These are phyloP conservation scores for Allophyes oxyacanthae DNA, from an alignment of 2,888 invertebrate genomes.

Conservation along the genomic window DNA sequence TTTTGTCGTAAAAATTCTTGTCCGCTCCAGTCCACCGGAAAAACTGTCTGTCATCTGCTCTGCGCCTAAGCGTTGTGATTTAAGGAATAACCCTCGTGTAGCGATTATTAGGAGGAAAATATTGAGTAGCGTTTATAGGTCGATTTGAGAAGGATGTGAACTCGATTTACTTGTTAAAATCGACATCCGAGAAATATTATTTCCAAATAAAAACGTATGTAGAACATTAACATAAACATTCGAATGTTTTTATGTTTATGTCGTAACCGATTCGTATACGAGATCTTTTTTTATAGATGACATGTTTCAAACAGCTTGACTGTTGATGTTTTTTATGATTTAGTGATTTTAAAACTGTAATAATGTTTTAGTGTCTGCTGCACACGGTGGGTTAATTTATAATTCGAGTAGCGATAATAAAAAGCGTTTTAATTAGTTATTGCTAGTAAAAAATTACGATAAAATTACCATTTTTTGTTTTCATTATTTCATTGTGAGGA, in stretches of 20 bases:
- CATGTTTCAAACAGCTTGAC: constrained; percentile 54
- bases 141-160: no score
- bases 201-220: constrained; percentile 31
- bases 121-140: no score
- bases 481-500: no score
- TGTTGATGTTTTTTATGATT: constrained; percentile 61
- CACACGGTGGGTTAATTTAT: constrained; percentile 46
- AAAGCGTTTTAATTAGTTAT: constrained; percentile 32
- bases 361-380: constrained; percentile 32
- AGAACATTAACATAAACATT: constrained; percentile 40
- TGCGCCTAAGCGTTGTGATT: no score
- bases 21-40: no score
- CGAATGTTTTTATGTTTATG: constrained; percentile 36
- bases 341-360: constrained; percentile 58
- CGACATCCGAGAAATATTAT: constrained; percentile 12
- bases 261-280: constrained; percentile 20
- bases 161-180: constrained; percentile 18
- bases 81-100: no score
- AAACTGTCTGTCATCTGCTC: no score
- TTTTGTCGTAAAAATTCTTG: no score
- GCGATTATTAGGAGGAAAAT: no score
- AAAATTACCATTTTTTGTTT: no score
- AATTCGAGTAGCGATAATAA: constrained; percentile 35
- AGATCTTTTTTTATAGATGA: constrained; percentile 43
- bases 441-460: constrained; percentile 19